Conservation (phyloP, 2,113 vertebrate genomes). For the Phoxinus phoxinus region DNA sequence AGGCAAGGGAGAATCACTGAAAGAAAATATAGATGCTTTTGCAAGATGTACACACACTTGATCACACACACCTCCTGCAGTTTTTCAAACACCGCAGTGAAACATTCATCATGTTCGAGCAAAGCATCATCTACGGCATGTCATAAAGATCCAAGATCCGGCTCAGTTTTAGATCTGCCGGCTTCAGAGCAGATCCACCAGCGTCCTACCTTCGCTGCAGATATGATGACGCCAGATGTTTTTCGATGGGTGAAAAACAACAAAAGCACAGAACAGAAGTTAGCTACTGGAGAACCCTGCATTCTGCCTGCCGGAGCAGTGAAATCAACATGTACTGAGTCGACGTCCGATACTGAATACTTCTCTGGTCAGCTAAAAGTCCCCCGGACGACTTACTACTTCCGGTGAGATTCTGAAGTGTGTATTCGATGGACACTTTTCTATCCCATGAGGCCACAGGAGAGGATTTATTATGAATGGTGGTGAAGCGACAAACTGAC, state of each 20-base stretch:
- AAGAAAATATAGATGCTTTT: conserved; percentile 81
- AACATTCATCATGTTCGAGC: background rate
- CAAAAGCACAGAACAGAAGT: conserved; percentile 72
- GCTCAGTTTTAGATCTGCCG: conserved; percentile 48
- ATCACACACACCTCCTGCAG: conserved; percentile 49
- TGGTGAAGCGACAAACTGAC: too few relatives aligned
- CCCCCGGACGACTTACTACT: too few relatives aligned
- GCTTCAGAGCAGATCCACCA: conserved; percentile 43
- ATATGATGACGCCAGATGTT: conserved; percentile 64
- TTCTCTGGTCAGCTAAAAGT: too few relatives aligned
- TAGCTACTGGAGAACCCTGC: conserved; percentile 46
- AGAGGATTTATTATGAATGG: too few relatives aligned
- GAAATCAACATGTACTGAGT: background rate
- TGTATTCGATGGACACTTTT: too few relatives aligned
- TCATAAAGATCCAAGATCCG: background rate
- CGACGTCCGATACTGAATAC: too few relatives aligned
- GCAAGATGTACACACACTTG: conserved; percentile 74
- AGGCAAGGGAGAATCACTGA: conserved; percentile 98
- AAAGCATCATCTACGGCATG: too few relatives aligned
- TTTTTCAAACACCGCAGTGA: background rate
- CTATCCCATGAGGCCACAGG: too few relatives aligned
- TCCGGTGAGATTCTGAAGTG: too few relatives aligned
- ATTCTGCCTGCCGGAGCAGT: background rate
- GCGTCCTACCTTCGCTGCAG: conserved; percentile 70
- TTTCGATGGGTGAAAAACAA: conserved; percentile 66